Base-by-base conservation (phyloP, 2,113 vertebrate genomes). In the Festucalex cinctus region DNA sequence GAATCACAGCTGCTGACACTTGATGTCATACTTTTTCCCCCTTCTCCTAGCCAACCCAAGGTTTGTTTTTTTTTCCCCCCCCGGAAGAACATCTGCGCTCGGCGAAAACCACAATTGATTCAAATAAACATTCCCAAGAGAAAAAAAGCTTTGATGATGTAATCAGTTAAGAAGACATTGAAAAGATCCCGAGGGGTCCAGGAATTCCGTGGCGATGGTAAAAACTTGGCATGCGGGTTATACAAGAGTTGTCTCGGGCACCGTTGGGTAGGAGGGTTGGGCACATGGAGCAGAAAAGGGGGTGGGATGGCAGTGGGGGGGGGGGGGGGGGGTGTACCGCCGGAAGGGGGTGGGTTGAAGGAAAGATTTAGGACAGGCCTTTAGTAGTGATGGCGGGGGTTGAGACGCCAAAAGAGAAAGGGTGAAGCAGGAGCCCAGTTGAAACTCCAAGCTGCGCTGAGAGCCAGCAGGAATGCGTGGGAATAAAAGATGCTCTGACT, bases 1-100 rank as follows among this genome's bases (percentile, higher is more conserved):
- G 86, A 91, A 74, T 90, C 81, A 88, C 61, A 39, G 83, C 81
- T 68, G 75, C 69, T 86, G 84, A 72, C 69, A 61, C 67, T 82
- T 88, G 75, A 83, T 88, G 86, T 90, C 86, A 88, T 83, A 80
- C 85, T 85, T 88, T 88, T 84, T 82, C 82, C 74, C 78, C 62
- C 19, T 7, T 86, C 87, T 84, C 84, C 79, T 63, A 67, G 39
- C 69, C 73, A 53, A 41, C 69, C 81, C 19, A 12, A 80, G 69
- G 70, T 70, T 73, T 9, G 19, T 60, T 81, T 88, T 86, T 88
- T 86, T 79, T 77, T 65, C 86, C 81, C 59, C 71, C 41, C 48
- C 80, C 64, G 71, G 71, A 82, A 66, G 57, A 87, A 81, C 83
- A 85, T 88, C 83, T 85, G 79, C 71, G 83, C 37, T 80, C 67